Conservation (phyloP, 2,113 vertebrate species). For the Tyrannus savana region DNA sequence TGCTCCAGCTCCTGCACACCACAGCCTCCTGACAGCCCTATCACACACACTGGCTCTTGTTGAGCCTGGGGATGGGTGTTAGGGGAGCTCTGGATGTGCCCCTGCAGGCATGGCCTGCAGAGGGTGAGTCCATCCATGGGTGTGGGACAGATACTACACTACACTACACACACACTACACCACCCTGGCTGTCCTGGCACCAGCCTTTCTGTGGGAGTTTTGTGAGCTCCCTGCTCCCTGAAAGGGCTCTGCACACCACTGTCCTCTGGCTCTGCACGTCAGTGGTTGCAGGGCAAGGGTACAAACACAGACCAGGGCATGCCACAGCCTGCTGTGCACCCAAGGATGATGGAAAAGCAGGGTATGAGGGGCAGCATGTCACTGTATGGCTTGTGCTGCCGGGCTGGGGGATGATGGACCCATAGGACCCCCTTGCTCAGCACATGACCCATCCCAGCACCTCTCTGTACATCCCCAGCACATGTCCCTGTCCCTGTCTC, state of each 20-base stretch:
- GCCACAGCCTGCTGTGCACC: neutral
- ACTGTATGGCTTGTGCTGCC: neutral
- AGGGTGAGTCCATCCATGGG: rapidly evolving
- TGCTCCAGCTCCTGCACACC: neutral
- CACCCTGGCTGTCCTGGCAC: neutral
- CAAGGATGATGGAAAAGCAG: neutral
- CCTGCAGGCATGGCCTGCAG: neutral
- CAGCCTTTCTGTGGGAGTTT: neutral
- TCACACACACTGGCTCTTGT: neutral
- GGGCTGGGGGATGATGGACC: neutral
- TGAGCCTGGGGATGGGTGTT: rapidly evolving
- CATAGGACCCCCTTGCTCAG: neutral
- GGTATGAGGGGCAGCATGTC: neutral
- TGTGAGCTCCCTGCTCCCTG: neutral
- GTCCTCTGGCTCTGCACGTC: neutral
- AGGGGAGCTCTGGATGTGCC: rapidly evolving
- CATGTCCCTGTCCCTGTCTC: neutral
- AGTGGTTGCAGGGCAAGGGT: neutral
- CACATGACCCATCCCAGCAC: neutral
- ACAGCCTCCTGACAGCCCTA: neutral
- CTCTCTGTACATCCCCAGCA: neutral
- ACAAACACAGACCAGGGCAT: neutral
- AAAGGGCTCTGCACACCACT: rapidly evolving
- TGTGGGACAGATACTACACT: neutral
- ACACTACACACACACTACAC: neutral